Percentiles rank a stretch among this genome's conserved stretches.
phyloP scores from a whole-genome alignment of 2,888 invertebrate species.

The Drymonia ruficornis region DNA sequence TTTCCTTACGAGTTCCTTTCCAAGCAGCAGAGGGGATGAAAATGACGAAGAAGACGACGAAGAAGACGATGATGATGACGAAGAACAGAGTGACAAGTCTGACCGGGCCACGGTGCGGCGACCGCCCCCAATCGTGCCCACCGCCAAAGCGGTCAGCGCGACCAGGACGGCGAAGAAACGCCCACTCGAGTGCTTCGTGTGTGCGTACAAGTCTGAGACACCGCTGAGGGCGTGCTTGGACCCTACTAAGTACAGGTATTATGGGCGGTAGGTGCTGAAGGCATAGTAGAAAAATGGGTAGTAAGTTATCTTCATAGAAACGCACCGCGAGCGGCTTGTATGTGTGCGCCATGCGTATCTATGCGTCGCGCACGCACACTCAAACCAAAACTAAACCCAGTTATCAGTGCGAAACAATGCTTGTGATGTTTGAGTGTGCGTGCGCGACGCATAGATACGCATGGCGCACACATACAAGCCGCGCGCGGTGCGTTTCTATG shows the following conservation, averaged over 20 bases:
- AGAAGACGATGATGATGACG: conserved; percentile 59
- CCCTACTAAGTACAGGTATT: conserved; percentile 72
- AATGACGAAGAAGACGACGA: conserved; percentile 56
- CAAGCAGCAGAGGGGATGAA: conserved; percentile 32
- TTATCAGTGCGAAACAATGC: no score
- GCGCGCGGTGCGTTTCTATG: no score
- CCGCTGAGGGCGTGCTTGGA: conserved; percentile 69
- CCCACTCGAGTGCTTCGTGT: conserved; percentile 74
- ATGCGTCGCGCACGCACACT: no score
- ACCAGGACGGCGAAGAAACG: conserved; percentile 58
- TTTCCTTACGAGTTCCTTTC: not conserved
- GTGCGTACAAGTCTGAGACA: conserved; percentile 68
- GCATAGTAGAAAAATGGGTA: no score
- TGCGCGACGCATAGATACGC: no score
- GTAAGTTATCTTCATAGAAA: no score
- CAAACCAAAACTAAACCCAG: no score
- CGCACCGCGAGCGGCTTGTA: no score
- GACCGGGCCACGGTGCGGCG: conserved; percentile 39
- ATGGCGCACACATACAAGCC: no score
- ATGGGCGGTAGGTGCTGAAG: no score
- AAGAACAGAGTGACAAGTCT: conserved; percentile 49
- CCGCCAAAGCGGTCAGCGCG: conserved; percentile 37
- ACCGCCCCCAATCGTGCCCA: conserved; percentile 35
- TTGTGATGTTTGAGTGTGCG: no score
- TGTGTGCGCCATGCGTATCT: no score